phyloP scores from a whole-genome alignment of 2,113 vertebrate genomes.

The Macaca nemestrina region DNA sequence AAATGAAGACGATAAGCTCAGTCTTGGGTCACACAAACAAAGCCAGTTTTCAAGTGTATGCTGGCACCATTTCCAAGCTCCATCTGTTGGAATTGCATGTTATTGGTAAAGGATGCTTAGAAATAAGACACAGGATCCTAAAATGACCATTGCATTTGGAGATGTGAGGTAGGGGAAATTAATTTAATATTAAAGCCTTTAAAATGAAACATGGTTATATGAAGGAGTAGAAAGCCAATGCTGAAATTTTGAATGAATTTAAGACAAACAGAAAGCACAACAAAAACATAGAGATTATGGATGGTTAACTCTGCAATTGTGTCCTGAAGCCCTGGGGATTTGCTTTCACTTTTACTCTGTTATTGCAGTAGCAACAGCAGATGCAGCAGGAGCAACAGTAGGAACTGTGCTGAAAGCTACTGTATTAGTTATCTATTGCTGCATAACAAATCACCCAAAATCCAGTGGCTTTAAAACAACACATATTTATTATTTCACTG shows the following conservation, averaged over 20 bases:
- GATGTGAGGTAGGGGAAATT: background rate
- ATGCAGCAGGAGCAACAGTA: background rate
- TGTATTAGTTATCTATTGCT: background rate
- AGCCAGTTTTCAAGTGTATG: background rate
- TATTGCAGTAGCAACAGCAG: background rate
- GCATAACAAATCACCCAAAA: background rate
- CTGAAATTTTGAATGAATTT: background rate
- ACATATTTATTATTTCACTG: background rate
- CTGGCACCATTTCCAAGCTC: background rate
- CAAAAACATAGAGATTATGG: background rate
- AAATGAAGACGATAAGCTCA: background rate
- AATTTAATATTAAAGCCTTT: background rate
- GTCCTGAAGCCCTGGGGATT: background rate
- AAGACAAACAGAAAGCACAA: background rate
- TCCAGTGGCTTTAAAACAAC: background rate
- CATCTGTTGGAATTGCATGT: background rate
- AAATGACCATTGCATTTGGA: background rate
- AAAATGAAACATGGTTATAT: background rate
- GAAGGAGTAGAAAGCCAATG: background rate
- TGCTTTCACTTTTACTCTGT: background rate
- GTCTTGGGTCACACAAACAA: background rate
- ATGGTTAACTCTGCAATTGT: background rate
- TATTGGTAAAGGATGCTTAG: background rate
- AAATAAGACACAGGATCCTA: background rate
- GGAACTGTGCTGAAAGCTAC: background rate